Conservation (phyloP, 2,797 vertebrate genomes). For the Cichlasoma orientale region DNA sequence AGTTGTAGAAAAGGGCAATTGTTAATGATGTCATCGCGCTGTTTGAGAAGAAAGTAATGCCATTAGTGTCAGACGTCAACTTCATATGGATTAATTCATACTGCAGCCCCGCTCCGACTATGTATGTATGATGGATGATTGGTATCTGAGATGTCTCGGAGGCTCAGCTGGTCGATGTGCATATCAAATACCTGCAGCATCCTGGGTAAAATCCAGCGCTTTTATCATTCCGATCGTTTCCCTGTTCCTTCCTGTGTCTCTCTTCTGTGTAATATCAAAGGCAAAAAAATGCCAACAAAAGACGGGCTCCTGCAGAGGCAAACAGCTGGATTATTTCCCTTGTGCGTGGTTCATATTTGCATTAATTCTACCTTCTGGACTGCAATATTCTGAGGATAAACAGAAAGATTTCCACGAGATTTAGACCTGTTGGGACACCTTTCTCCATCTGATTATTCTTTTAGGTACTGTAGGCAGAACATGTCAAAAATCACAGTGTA, state of each 20-base stretch:
- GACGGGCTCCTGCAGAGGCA: slow-evolving; percentile 4
- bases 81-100: slow-evolving; percentile 31
- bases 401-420: slow-evolving; percentile 5
- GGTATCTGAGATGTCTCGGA: slow-evolving; percentile 35
- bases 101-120: not conserved
- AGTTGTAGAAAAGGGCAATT: slow-evolving; percentile 4
- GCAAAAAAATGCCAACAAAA: slow-evolving; percentile 25
- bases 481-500: not conserved
- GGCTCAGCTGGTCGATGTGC: slow-evolving; percentile 33
- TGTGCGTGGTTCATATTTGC: slow-evolving; percentile 30
- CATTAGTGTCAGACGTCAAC: slow-evolving; percentile 17
- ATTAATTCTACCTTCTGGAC: slow-evolving; percentile 7
- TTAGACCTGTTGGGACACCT: not conserved
- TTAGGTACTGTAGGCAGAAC: not conserved
- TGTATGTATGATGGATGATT: slow-evolving; percentile 39
- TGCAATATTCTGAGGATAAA: slow-evolving; percentile 23
- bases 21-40: slow-evolving; percentile 25
- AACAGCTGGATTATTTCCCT: slow-evolving; percentile 48
- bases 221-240: slow-evolving; percentile 29
- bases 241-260: slow-evolving; percentile 17
- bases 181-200: slow-evolving; percentile 51
- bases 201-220: slow-evolving; percentile 14
- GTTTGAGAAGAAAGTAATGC: slow-evolving; percentile 5
- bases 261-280: slow-evolving; percentile 17
- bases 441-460: not conserved